Evolutionary conservation across 2,797 vertebrate species (phyloP), one percentile per base, ranked within the genome.

Genomic region (Chloroceryle inda): DNA sequence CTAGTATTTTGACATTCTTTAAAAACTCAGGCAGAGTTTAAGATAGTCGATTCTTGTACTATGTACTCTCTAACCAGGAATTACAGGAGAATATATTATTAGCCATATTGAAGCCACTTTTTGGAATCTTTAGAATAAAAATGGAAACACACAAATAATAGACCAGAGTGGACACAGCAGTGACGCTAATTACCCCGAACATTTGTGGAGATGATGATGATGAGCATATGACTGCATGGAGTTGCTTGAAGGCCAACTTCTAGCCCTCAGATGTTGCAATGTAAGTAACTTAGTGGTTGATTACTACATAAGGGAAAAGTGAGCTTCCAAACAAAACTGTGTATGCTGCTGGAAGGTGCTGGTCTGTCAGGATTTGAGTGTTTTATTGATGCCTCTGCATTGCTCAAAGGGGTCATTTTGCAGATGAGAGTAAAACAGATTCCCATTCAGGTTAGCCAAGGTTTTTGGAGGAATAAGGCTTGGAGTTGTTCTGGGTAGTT

Each of bases 111-210:
- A 67, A 74, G 42, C 22, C 6, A 0, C 23, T 61, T 82, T 61
- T 64, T 52, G 2, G 40, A 89, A 37, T 29, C 26, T 71, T 80
- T 14, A 13, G 56, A 3, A 3, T 18, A 64, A 45, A 89, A 67
- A 44, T 13, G 50, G 61, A 74, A 91, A 16, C 0, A 0, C 29
- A 62, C 6, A 27, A 59, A 6, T 33, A 42, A 4, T 3, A 33
- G 20, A 64, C 19, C 10, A 55, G 31, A 56, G 27, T 19, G 22
- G 58, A 26, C 0, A 0, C 9, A 22, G 7, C 1, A 0, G 18
- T 53, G 49, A 37, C 11, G 2, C 33, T 77, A 45, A 91, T 50
- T 17, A 9, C 29, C 23, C n/a, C 38, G 23, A 72, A 24, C 35
- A 38, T 56, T 2, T 24, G 14, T 63, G 58, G 31, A 38, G 67